Evolutionary conservation across 1,140 invertebrate species (phyloP), one percentile per base, ranked within the genome.

Genomic region (Maniola jurtina): DNA sequence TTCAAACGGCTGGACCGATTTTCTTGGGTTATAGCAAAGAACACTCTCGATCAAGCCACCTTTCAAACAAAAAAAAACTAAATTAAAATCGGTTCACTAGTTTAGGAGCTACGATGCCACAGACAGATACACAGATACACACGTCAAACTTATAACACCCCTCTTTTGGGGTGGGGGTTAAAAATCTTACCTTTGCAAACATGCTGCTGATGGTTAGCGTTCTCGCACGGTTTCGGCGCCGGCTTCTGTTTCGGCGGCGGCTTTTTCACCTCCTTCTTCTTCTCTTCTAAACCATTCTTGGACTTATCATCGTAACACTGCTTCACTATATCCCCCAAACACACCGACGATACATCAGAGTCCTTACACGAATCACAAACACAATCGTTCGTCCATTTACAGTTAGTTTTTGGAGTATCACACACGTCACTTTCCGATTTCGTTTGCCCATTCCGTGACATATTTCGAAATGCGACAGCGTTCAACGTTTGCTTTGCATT

Each of bases 341-440:
- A 84, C 9, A 75, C 75, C 0, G 76, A 75, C 1, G 62, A 64
- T 0, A 68, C 52, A 5, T 83, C 80, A 0, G 63, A 61, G n/a
- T 78, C 77, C 33, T 81, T 85, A 33, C 88, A 90, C 0, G 70
- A 63, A 13, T 74, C 81, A 35, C 88, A 89, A 0, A 80, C 64
- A 60, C 86, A 90, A 33, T 90, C 88, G 7, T 79, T 89, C 0
- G 88, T 89, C 80, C 83, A 90, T 59, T 89, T 89, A 63, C 88
- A 90, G 13, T 85, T 84, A 9, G 64, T 81, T 35, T 87, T 87
- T 0, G 86, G 85, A 0, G 79, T 85, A 34, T 88, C 86, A 42
- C 84, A 86, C 0, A 79, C 77, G 13, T 90, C 86, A 3, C 77
- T 80, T 5, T 89, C 86, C 0, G 83, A 85, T 52, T 89, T 87